Evolutionary conservation across 2,113 vertebrate species (phyloP).

Genomic region (zebrafish (Danio rerio)): GRCz12tu NC_133189.1:18040501-18041000

Average conservation of each 20-base stretch:
- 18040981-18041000: slow-evolving; percentile 33
- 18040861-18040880: slow-evolving; percentile 57
- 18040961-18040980: slow-evolving; percentile 70
- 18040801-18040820: slow-evolving; percentile 71
- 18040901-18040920: slow-evolving; percentile 42
- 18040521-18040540: too few relatives aligned
- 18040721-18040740: slow-evolving; percentile 80
- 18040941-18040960: slow-evolving; percentile 59
- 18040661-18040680: slow-evolving; percentile 77
- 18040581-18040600: too few relatives aligned
- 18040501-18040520: too few relatives aligned
- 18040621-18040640: not conserved
- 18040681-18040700: slow-evolving; percentile 79
- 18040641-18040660: slow-evolving; percentile 61
- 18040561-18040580: too few relatives aligned
- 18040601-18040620: too few relatives aligned
- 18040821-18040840: slow-evolving; percentile 80
- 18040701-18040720: slow-evolving; percentile 84
- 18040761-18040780: slow-evolving; percentile 62
- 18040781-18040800: slow-evolving; percentile 61
- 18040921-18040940: slow-evolving; percentile 50
- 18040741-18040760: slow-evolving; percentile 65
- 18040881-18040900: slow-evolving; percentile 64
- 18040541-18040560: too few relatives aligned
- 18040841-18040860: slow-evolving; percentile 57